phyloP scores from a whole-genome alignment of 1,140 invertebrate genomes.

The Drosophila sulfurigaster region DNA sequence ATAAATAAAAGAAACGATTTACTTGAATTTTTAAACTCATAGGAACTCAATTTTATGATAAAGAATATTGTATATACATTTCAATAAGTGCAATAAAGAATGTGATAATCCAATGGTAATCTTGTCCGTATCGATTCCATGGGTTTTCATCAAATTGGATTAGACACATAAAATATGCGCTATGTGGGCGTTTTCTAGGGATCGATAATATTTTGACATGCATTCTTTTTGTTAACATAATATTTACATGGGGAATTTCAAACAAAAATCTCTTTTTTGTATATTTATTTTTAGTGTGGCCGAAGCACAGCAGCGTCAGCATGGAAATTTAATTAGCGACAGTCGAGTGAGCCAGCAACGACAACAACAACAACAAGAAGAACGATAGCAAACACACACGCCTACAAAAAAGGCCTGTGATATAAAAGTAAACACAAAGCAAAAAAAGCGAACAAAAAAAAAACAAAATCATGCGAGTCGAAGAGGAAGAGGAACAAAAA shows the following conservation, averaged over 20 bases:
- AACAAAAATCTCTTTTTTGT: slow-evolving; percentile 57
- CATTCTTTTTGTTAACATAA: slow-evolving; percentile 36
- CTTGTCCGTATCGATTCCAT: background rate
- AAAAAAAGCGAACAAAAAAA: slow-evolving; percentile 4
- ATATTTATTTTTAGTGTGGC: slow-evolving; percentile 76
- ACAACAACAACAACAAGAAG: slow-evolving; percentile 19
- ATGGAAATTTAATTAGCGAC: slow-evolving; percentile 80
- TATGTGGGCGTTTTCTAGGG: background rate
- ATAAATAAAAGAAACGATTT: too few relatives aligned
- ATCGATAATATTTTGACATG: slow-evolving; percentile 25
- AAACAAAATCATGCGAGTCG: slow-evolving; percentile 48
- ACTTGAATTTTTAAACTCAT: too few relatives aligned
- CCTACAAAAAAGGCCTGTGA: slow-evolving; percentile 28
- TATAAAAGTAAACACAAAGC: slow-evolving; percentile 47
- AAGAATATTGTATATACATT: too few relatives aligned
- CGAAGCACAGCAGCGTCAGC: slow-evolving; percentile 69
- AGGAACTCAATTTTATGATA: too few relatives aligned
- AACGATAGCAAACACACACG: slow-evolving; percentile 19
- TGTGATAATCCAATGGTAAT: too few relatives aligned
- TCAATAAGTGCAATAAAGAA: too few relatives aligned
- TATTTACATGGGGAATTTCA: slow-evolving; percentile 40
- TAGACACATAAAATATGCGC: background rate
- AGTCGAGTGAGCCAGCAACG: slow-evolving; percentile 60
- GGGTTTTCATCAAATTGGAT: background rate
- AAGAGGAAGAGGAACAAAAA: slow-evolving; percentile 22